Base-by-base conservation (phyloP, 2,113 vertebrate species). In the Poicephalus meyeri region DNA sequence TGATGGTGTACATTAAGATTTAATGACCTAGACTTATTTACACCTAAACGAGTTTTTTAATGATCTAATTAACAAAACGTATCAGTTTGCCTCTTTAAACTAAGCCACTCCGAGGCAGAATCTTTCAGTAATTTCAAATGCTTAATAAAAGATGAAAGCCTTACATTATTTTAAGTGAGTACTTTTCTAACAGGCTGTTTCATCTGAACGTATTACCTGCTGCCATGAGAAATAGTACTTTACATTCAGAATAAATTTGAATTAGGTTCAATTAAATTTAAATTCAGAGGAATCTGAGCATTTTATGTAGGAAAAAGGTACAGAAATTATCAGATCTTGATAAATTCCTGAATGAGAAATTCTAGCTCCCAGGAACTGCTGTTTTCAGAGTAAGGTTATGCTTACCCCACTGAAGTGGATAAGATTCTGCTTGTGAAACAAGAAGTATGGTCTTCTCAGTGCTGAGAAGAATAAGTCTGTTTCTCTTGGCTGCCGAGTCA, bases 1-100 rank as follows among this genome's bases (percentile, higher is more conserved):
- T 73, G 74, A 33, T 25, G 35, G 55, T 94, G 58, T 94, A 91
- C 90, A 95, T 98, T 97, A 98, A 90, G 18, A 95, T 97, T 97
- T 98, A 97, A 98, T 97, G 69, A 72, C 63, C 81, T 89, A 95
- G 86, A 76, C 96, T 97, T 98, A 97, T 98, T 98, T 98, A 98
- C 96, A 97, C 96, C 94, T 96, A 98, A 98, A 98, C 97, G 92
- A 97, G 94, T 16, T 97, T 98, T 97, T 94, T 95, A 97, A 97
- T 96, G 70, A 94, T 91, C 95, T 98, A 97, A 98, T 98, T 97
- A 98, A 93, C 89, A 95, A 96, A 97, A 97, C 95, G 81, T 80
- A 95, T 96, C 97, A 93, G 89, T 97, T 97, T 97, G 61, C 66
- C 91, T 97, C 97, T 96, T 96, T 95, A 96, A 97, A 96, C 28